Percentiles rank a stretch among this genome's conserved stretches.
These are phyloP conservation scores for Cyanocitta stelleri DNA, from an alignment of 2,113 vertebrate species.

Conservation along the genomic window DNA sequence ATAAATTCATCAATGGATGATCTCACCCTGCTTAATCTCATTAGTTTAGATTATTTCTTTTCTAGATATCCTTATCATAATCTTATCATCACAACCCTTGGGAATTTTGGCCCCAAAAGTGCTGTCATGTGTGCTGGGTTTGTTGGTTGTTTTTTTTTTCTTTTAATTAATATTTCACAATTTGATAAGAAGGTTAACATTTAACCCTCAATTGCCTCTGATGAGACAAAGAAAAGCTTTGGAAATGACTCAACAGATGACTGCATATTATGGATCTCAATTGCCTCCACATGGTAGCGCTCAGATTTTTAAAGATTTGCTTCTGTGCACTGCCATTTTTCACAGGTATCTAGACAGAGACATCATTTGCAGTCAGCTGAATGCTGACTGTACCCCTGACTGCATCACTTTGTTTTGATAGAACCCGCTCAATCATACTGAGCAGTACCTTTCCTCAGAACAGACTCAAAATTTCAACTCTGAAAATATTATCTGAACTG, in stretches of 20 bases:
- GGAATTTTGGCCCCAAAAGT: background rate
- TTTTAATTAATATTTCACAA: background rate
- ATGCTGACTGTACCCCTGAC: background rate
- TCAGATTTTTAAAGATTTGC: background rate
- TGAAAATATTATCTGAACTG: background rate
- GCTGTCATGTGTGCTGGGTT: background rate
- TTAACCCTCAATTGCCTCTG: background rate
- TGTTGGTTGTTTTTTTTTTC: background rate
- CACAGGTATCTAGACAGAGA: background rate
- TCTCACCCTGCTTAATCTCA: background rate
- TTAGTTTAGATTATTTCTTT: constrained; percentile 4
- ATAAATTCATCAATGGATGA: constrained; percentile 11
- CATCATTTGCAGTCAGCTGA: background rate
- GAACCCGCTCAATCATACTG: background rate
- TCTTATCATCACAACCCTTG: background rate
- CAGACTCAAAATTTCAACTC: background rate
- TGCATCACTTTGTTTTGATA: background rate
- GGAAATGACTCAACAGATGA: background rate
- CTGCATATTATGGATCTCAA: background rate
- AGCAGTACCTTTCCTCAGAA: background rate
- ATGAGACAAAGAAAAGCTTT: background rate
- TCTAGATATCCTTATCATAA: background rate
- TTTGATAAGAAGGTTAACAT: background rate
- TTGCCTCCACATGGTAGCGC: background rate
- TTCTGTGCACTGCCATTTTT: background rate